These are phyloP conservation scores for Pheucticus melanocephalus DNA, from an alignment of 2,113 vertebrate species.

Conservation along the genomic window DNA sequence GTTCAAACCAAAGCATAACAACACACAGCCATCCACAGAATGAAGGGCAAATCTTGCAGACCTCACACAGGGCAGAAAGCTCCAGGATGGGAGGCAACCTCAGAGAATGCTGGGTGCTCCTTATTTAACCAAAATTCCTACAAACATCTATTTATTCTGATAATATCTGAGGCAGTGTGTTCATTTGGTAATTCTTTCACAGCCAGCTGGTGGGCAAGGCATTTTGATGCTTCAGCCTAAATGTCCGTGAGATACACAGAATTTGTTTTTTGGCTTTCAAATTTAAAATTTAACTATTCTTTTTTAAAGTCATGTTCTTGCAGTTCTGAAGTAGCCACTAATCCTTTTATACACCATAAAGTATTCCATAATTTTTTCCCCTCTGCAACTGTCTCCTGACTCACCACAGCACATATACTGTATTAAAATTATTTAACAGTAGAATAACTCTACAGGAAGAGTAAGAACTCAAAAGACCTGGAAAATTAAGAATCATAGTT, in stretches of 20 bases:
- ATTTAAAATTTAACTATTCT: not conserved
- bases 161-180: not conserved
- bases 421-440: not conserved
- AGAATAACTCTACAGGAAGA: not conserved
- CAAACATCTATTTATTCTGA: not conserved
- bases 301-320: not conserved
- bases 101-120: rapidly evolving
- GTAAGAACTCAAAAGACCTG: not conserved
- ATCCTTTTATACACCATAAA: not conserved
- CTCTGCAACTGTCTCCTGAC: not conserved
- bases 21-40: not conserved
- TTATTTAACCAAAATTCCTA: not conserved
- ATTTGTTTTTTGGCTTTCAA: not conserved
- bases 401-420: not conserved
- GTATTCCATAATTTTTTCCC: not conserved
- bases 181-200: not conserved
- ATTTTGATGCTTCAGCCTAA: not conserved
- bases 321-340: not conserved
- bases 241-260: not conserved
- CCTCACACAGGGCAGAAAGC: not conserved
- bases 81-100: not conserved
- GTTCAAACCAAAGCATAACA: not conserved
- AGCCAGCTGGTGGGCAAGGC: not conserved
- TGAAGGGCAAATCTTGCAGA: not conserved
- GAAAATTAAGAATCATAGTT: not conserved